Evolutionary conservation across 2,113 vertebrate genomes (phyloP).

Genomic region (Laticauda colubrina): DNA sequence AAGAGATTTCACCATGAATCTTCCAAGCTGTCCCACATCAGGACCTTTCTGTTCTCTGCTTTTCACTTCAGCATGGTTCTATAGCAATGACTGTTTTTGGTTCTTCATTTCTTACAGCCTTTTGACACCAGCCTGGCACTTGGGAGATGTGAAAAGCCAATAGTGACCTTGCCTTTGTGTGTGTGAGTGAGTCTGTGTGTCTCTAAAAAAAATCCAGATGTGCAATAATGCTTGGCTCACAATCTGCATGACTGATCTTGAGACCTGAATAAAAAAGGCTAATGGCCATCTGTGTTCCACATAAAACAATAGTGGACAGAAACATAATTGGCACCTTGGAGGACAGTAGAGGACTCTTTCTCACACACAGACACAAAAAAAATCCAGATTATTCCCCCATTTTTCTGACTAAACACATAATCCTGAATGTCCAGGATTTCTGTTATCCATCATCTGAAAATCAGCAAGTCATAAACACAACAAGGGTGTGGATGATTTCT

Average conservation of each 20-base stretch:
- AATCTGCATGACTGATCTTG: background rate
- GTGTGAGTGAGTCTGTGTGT: background rate
- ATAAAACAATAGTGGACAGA: background rate
- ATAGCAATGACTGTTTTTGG: background rate
- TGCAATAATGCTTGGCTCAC: background rate
- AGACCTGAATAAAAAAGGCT: background rate
- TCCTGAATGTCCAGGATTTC: background rate
- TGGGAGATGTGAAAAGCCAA: background rate
- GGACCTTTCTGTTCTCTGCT: conserved; percentile 9
- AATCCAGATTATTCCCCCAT: background rate
- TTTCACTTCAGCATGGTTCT: conserved; percentile 3
- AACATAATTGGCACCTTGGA: background rate
- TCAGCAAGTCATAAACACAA: background rate
- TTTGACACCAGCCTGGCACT: background rate
- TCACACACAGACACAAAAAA: background rate
- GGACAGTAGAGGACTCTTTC: background rate
- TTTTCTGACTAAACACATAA: background rate
- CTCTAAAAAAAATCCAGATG: conserved; percentile 7
- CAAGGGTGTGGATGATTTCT: background rate
- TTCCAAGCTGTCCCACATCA: conserved; percentile 12
- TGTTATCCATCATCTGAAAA: background rate
- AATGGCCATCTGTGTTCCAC: background rate
- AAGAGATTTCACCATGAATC: conserved; percentile 13
- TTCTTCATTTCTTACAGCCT: background rate
- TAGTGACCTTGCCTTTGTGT: background rate